Base-by-base conservation (phyloP, 1,140 invertebrate genomes). In the Trichonephila clavipes region DNA sequence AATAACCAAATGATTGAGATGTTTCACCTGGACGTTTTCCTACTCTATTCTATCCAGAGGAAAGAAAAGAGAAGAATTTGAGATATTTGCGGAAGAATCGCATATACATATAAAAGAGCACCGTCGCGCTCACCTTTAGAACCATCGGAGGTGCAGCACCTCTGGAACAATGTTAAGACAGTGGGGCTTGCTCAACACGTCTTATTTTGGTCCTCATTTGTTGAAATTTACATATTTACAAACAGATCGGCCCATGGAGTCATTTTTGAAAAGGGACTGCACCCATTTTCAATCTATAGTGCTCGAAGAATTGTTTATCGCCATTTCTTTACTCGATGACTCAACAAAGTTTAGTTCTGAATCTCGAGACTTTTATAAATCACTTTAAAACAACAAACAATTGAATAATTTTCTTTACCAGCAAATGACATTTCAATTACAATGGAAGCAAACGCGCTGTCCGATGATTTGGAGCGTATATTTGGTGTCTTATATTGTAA, bases 1-100 rank as follows among this genome's bases (percentile, higher is more conserved):
- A 85, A 72, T 28, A 28, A 14, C 69, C n/a, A 72, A 72, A 59
- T 85, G 7, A 85, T 85, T 85, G 82, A 85, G 44, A 85, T 12
- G 58, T 28, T 59, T 87, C 8, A 64, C 10, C 34, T 91, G 90
- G 90, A 91, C 90, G 90, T 91, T 58, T 91, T 91, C 24, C 81
- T 91, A 91, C 90, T 91, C 90, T 91, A 91, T 83, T 91, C 90
- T 91, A 91, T 58, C 81, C 90, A 34, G 83, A 66, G 90, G 90
- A 85, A 66, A 83, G 90, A 83, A 91, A 51, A 85, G 81, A 85
- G 81, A 91, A 64, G 24, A 51, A 14, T 69, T 66, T 66, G 34
- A n/a, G 44, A 77, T 14, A 61, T 81, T 58, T 61, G 51, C 66
- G 34, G 64, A 69, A 77, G 61, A 24, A 81, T 40, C 69, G 51